Evolutionary conservation across 2,888 invertebrate genomes (phyloP), one percentile per base, ranked within the genome.

Genomic region (Nemotelus pantherinus): DNA sequence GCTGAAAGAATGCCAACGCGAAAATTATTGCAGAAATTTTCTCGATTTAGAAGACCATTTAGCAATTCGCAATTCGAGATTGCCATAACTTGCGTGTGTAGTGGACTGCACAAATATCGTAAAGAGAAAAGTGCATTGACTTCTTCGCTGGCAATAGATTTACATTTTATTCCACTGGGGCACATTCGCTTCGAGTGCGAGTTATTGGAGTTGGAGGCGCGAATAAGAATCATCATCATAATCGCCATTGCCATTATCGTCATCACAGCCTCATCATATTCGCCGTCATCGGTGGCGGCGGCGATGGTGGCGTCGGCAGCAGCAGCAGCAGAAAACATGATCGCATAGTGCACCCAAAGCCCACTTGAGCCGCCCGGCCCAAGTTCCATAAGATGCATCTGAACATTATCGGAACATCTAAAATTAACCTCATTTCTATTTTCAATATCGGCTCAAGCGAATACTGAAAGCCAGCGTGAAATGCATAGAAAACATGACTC

Each of bases 341-440:
- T 63, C 63, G 53, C 70, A 70, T 70, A 70, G 55, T 70, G 70
- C 53, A 70, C 70, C 25, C 25, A 53, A 70, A 70, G 55, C 43
- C 70, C 70, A 55, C 70, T 70, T 70, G 53, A 41, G 70, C 70
- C 70, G 53, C 39, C n/a, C 47, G 25, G n/a, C 53, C 10, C 39
- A 10, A 41, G 63, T 10, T 9, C 63, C 63, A 63, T 63, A 9
- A 3, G 63, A 63, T 72, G 48, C 74, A 63, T 60, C 63, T 44
- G 44, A 55, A 71, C 57, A 57, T 57, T 72, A 72, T 60, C 74
- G 74, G 63, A 74, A 60, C 74, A 60, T 74, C 74, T 74, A 74
- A 74, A 74, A 74, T 74, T 74, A 74, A 74, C 74, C 63, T 74
- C 74, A 74, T 63, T 74, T 74, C 74, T 74, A 63, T 74, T 74